Percentiles rank a stretch among this genome's conserved stretches.
Evolutionary conservation across 1,140 invertebrate genomes (phyloP).

Genomic region (Drosophila ambigua): DNA sequence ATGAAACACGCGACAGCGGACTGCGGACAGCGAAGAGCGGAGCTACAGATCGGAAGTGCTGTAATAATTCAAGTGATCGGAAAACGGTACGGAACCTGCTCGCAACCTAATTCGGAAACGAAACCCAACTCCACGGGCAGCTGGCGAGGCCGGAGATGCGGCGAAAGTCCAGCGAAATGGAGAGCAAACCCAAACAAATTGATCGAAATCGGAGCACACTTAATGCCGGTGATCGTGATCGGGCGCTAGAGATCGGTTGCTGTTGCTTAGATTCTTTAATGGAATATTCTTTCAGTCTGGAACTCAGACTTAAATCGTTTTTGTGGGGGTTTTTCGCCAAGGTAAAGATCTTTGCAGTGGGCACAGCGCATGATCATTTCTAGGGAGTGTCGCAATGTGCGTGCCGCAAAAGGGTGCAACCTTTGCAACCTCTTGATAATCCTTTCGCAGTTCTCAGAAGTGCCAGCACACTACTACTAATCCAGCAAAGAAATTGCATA

Average conservation of each 20-base stretch:
- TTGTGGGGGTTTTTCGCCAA: too few relatives aligned
- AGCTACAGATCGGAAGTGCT: constrained; percentile 33
- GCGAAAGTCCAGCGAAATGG: too few relatives aligned
- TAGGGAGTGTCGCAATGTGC: too few relatives aligned
- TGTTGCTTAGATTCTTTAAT: too few relatives aligned
- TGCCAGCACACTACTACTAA: constrained; percentile 8
- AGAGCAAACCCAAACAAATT: background rate
- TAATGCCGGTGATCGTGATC: too few relatives aligned
- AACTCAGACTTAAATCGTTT: too few relatives aligned
- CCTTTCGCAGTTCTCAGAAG: constrained; percentile 58
- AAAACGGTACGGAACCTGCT: background rate
- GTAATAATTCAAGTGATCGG: constrained; percentile 41
- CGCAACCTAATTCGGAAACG: constrained; percentile 10
- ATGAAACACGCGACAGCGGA: constrained; percentile 49
- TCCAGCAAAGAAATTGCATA: constrained; percentile 51
- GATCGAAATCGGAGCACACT: too few relatives aligned
- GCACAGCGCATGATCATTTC: too few relatives aligned
- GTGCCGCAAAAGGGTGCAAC: constrained; percentile 7
- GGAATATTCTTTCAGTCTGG: too few relatives aligned
- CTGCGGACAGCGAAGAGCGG: background rate
- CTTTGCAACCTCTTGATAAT: constrained; percentile 37
- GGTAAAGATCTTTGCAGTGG: too few relatives aligned
- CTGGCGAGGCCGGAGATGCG: background rate
- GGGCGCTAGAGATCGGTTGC: too few relatives aligned
- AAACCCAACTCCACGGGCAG: constrained; percentile 10